Evolutionary conservation across 2,888 invertebrate species (phyloP), one percentile per base, ranked within the genome.

Genomic region (Digitonthophagus gazella): DNA sequence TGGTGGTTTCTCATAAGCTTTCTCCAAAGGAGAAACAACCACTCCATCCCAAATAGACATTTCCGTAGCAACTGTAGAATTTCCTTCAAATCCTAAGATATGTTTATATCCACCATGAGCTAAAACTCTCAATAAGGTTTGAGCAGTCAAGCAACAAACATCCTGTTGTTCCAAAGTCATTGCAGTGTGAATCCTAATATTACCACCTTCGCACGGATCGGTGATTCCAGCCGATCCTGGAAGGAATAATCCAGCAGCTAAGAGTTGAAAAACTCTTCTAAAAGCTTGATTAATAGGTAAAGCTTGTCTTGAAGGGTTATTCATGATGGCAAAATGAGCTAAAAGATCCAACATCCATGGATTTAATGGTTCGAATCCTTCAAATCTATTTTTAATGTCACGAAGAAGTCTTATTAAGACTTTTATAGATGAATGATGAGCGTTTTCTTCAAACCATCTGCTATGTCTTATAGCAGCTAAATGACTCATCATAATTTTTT

Each of bases 391-490:
- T 76, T 94, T 90, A 77, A 98, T 87, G 85, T 98, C 98, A 72
- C 97, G 89, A n/a, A 99, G 85, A 18, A 99, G 87, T 1, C 98
- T 90, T 75, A 98, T 97, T 11, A 99, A 84, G 2, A 75, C 88
- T 86, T 97, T 97, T 71, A 98, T 96, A 16, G 96, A 96, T 3
- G 97, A 97, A 82, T 98, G 97, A 80, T 95, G 96, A 0, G 96
- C 97, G 79, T 97, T 97, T 82, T 98, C 98, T 80, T 98, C 98
- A 81, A 98, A 98, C 98, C 98, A 99, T 20, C 97, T 90, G 70
- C 96, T 94, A 83, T 98, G 98, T 19, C 97, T 88, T 72, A 98
- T 96, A 0, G 97, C 96, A 0, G 96, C 95, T 78, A 97, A 84
- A 81, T 98, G 97, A 67, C 93, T 91, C 82, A 93, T 91, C 85